Base-by-base conservation (phyloP, 2,113 vertebrate genomes). In the Psilopsiagon aymara region DNA sequence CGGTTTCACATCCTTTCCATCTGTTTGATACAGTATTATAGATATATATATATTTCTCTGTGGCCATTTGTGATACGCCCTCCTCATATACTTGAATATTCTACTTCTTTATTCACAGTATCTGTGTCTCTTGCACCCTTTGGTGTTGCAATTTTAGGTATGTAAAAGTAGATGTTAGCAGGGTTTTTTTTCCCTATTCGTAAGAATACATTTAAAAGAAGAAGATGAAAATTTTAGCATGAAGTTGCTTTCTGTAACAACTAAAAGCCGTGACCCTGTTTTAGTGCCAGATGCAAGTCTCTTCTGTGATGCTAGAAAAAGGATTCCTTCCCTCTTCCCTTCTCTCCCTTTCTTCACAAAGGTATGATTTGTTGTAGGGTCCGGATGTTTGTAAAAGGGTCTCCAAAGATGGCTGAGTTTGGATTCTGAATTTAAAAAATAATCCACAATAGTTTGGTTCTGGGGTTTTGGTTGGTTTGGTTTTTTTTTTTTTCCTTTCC, bases 131-230 rank as follows among this genome's bases (percentile, higher is more conserved):
- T 98, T 98, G 97, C 98, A 98, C 98, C 98, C 97, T 98, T 98
- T 97, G 98, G 98, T 98, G 98, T 98, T 98, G 98, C 98, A 98
- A 97, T 99, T 99, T 99, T 99, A 99, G 98, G 98, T 99, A 99
- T 99, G 99, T 99, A 99, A 98, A 99, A 99, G 98, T 99, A 99
- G 99, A 98, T 99, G 99, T 99, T 99, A 98, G 99, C 98, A 98
- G 98, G 97, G 90, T 98, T 98, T 98, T 98, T 98, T 99, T 98
- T 93, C 97, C 98, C 98, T 99, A 98, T 98, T 99, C 98, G 98
- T 98, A 99, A 98, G 98, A 98, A 98, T 98, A 98, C 98, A 95
- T 97, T 97, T 97, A 89, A 98, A 98, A 59, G 98, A 59, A 59
- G 98, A 97, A 94, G 69, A 97, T 88, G 92, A 98, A 97, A 97